Conservation (phyloP, 2,888 invertebrate species). For the Oasisia sp. region DNA sequence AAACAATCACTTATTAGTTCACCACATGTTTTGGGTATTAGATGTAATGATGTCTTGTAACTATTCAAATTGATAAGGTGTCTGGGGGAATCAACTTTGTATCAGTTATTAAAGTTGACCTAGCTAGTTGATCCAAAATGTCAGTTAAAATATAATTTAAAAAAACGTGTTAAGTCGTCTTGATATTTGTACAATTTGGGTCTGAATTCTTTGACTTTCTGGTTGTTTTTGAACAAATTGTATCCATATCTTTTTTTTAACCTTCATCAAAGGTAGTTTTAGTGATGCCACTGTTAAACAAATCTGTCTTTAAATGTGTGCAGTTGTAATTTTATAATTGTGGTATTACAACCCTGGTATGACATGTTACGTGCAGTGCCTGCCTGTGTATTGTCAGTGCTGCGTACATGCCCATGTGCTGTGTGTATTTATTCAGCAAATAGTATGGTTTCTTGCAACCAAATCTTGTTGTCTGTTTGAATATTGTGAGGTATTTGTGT, state of each 20-base stretch:
- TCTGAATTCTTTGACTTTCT: too few relatives aligned
- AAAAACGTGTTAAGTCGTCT: too few relatives aligned
- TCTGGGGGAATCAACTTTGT: neutral
- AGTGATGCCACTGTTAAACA: neutral
- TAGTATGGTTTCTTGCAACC: neutral
- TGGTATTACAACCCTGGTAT: neutral
- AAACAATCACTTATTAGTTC: neutral
- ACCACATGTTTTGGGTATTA: neutral
- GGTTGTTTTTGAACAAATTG: neutral
- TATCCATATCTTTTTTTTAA: neutral
- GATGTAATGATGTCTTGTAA: neutral
- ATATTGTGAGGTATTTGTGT: slow-evolving; percentile 13
- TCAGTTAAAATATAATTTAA: too few relatives aligned
- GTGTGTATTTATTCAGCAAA: neutral
- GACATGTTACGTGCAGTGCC: neutral
- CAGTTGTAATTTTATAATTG: neutral
- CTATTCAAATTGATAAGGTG: neutral
- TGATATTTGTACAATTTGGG: too few relatives aligned
- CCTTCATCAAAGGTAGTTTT: neutral
- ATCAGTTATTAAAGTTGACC: neutral
- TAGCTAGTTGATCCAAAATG: neutral
- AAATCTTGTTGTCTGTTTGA: neutral
- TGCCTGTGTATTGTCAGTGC: neutral
- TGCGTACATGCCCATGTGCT: neutral
- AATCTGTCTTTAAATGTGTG: neutral